Base-by-base conservation (phyloP, 2,797 vertebrate species). In the Pterois miles region DNA sequence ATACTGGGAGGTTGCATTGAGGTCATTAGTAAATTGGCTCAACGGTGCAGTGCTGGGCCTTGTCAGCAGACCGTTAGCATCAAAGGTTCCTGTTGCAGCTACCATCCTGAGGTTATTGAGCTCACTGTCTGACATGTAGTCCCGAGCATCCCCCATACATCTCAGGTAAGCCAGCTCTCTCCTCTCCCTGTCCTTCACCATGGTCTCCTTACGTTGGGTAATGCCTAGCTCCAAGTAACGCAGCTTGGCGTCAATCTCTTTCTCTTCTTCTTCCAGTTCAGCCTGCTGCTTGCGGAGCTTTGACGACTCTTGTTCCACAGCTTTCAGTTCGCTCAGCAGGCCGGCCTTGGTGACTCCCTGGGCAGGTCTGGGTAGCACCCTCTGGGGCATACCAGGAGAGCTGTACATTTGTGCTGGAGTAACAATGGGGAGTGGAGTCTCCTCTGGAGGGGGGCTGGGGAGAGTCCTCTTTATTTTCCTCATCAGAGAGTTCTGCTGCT, bases 391-490 rank as follows among this genome's bases (percentile, higher is more conserved):
- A 86, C 96, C 96, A 74, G 97, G 96, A 68, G 94, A 93, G 84
- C 94, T 96, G 88, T 97, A 98, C 93, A 99, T 96, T 93, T 99
- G 98, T 64, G 96, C 95, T 74, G 97, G 97, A 91, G 96, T 97
- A 62, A 97, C 95, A 89, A 96, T 96, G 54, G 98, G 97, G 50
- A 97, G 92, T 0, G 98, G 96, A 73, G 91, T 92, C 93, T 99
- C 98, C 86, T 99, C 98, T 59, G 98, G 98, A n/a, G 98, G 98
- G 3, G 98, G 98, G 91, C 98, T 99, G 81, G 98, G 98, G 59
- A 99, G 96, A 4, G 98, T 99, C 91, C 98, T 96, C 94, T 99
- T 99, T 91, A 99, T 96, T 96, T 99, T 99, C 92, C 97, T 97
- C 88, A 96, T 97, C 94, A 99, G 95, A 2, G 96, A 95, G 90